These are phyloP conservation scores for Polymixis flavicincta DNA, from an alignment of 2,888 invertebrate genomes.

Conservation along the genomic window DNA sequence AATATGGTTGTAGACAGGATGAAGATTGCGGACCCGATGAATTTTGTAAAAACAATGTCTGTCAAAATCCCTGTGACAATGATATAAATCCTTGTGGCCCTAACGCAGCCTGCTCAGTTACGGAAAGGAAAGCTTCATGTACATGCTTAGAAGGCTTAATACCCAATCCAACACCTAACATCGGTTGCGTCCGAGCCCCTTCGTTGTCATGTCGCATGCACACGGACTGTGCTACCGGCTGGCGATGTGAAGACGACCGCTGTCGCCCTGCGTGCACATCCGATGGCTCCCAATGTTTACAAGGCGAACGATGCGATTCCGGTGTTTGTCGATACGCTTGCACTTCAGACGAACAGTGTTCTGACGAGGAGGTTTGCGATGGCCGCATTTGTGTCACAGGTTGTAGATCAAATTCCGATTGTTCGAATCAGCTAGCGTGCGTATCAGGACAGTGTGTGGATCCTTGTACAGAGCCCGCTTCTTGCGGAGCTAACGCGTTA, in stretches of 20 bases:
- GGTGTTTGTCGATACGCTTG: slow-evolving; percentile 96
- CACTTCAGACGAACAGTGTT: slow-evolving; percentile 95
- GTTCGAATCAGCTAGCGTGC: slow-evolving; percentile 93
- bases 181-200: slow-evolving; percentile 96
- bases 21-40: slow-evolving; percentile 97
- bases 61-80: slow-evolving; percentile 93
- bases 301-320: slow-evolving; percentile 94
- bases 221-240: slow-evolving; percentile 93
- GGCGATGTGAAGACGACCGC: slow-evolving; percentile 93
- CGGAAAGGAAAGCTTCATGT: slow-evolving; percentile 95
- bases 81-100: slow-evolving; percentile 95
- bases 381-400: slow-evolving; percentile 95
- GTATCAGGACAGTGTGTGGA: slow-evolving; percentile 94
- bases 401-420: slow-evolving; percentile 95
- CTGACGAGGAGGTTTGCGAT: slow-evolving; percentile 96
- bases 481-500: slow-evolving; percentile 96
- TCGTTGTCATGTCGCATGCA: slow-evolving; percentile 94
- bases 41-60: slow-evolving; percentile 95
- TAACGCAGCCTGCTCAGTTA: slow-evolving; percentile 95
- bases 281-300: slow-evolving; percentile 93
- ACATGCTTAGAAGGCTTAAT: slow-evolving; percentile 95
- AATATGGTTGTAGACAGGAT: slow-evolving; percentile 96
- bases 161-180: slow-evolving; percentile 96
- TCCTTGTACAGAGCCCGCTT: slow-evolving; percentile 94
- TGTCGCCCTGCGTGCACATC: slow-evolving; percentile 95